Conservation (phyloP, 35 echinoderm and acorn worm species). For the Diadema setosum region DNA sequence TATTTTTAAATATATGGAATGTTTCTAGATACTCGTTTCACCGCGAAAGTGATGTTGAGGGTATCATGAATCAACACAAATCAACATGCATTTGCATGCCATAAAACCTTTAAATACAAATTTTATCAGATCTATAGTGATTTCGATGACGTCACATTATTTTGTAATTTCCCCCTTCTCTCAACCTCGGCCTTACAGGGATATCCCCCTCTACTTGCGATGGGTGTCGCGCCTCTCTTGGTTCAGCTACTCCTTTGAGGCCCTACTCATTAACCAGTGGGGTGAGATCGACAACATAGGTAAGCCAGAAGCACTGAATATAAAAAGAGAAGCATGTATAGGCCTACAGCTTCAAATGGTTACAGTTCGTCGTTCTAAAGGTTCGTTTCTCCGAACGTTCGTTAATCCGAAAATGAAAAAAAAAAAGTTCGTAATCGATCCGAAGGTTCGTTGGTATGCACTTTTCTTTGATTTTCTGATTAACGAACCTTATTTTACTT, state of each 20-base stretch:
- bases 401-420: background rate
- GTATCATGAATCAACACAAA: background rate
- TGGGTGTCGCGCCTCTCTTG: constrained; percentile 8
- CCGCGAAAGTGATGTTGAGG: background rate
- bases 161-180: too few relatives aligned
- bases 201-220: background rate
- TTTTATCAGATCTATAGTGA: background rate
- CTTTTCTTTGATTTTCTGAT: background rate
- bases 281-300: constrained; percentile 9
- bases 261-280: constrained; percentile 21
- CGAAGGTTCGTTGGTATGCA: background rate
- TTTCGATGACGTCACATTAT: too few relatives aligned
- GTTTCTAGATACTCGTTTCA: background rate
- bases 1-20: background rate
- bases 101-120: background rate
- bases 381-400: background rate
- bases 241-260: constrained; percentile 26
- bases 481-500: too few relatives aligned
- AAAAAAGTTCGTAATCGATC: background rate
- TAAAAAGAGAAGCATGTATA: background rate
- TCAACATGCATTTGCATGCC: background rate
- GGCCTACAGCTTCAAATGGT: background rate
- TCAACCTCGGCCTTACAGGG: too few relatives aligned
- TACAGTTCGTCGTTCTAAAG: background rate
- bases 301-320: background rate